Evolutionary conservation across 2,113 vertebrate species (phyloP), one percentile per base, ranked within the genome.

Genomic region (Albula goreensis): DNA sequence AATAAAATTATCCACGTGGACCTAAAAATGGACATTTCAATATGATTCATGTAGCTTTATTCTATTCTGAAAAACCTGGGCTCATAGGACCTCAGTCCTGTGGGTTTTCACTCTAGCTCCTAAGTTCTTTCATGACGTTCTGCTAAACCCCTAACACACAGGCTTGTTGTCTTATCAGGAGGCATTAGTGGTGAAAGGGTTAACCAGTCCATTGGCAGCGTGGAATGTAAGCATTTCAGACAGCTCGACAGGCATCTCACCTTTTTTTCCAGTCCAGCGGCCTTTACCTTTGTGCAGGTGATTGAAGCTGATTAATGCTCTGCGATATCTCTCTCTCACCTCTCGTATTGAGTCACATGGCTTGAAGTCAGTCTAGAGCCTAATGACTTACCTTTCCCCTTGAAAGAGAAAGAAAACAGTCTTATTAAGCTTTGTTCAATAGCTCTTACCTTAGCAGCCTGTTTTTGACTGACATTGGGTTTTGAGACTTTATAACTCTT

Each of bases 201-300:
- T 89, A 89, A 89, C 74, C 60, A 15, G 22, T 66, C 60, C 60
- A 66, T 22, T 4, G 88, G 86, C 83, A 63, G 85, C 57, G 51
- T 60, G 56, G 80, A 70, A 80, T 85, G 84, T 86, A 88, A 88
- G 85, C 63, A 19, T 79, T 87, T 80, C 77, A 87, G 85, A 87
- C 82, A 87, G 83, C 79, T 87, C 84, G 82, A 86, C 87, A 89
- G 87, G 85, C 83, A 53, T 80, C 81, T 85, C 89, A 78, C 85
- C 86, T 86, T 85, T 89, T 88, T 22, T 7, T 19, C 83, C 87
- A 85, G 86, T 84, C 85, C 78, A 84, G 79, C 79, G 57, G 56
- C 77, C 17, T 63, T 63, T 63, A 63, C 60, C 60, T 22, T 70
- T 82, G 74, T 63, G 60, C 50, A 41, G 78, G 7, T 85, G 53